These are phyloP conservation scores for Drosophila basisetae DNA, from an alignment of 2,888 invertebrate species.

Conservation along the genomic window DNA sequence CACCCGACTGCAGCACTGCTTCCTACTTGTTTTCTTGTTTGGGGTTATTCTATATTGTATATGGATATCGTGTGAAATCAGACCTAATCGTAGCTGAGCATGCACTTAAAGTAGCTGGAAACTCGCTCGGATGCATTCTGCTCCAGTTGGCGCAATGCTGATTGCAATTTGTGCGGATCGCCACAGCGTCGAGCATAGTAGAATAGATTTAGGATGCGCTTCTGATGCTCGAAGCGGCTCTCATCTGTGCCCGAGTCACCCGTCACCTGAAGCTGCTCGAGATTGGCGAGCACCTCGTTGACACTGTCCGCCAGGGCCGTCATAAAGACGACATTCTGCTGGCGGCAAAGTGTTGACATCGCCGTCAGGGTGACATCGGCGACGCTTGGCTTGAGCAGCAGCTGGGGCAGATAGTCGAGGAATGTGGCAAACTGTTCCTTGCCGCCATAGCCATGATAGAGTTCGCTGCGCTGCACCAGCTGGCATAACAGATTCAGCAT, in stretches of 20 bases:
- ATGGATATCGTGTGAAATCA: not conserved
- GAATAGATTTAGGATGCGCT: slow-evolving; percentile 87
- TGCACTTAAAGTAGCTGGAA: slow-evolving; percentile 72
- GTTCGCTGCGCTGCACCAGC: slow-evolving; percentile 85
- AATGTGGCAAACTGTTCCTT: slow-evolving; percentile 85
- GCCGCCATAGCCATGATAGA: slow-evolving; percentile 82
- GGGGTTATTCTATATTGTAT: not conserved
- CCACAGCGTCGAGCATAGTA: slow-evolving; percentile 85
- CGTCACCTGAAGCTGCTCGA: slow-evolving; percentile 78
- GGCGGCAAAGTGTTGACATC: slow-evolving; percentile 87
- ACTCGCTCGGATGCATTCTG: slow-evolving; percentile 59
- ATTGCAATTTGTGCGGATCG: not conserved
- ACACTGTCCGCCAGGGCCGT: slow-evolving; percentile 85
- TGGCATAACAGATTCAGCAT: slow-evolving; percentile 86
- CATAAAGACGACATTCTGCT: slow-evolving; percentile 86
- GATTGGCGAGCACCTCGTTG: slow-evolving; percentile 85
- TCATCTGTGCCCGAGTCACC: slow-evolving; percentile 69
- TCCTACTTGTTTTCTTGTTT: not conserved
- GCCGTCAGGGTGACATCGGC: slow-evolving; percentile 87
- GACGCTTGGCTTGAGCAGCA: slow-evolving; percentile 86
- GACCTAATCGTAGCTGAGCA: slow-evolving; percentile 49
- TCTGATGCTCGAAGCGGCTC: slow-evolving; percentile 85
- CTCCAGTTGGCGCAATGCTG: slow-evolving; percentile 15
- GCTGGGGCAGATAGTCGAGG: slow-evolving; percentile 87
- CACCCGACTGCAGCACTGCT: not conserved